phyloP scores from a whole-genome alignment of 1,140 invertebrate species.

The Meloidogyne hapla region DNA sequence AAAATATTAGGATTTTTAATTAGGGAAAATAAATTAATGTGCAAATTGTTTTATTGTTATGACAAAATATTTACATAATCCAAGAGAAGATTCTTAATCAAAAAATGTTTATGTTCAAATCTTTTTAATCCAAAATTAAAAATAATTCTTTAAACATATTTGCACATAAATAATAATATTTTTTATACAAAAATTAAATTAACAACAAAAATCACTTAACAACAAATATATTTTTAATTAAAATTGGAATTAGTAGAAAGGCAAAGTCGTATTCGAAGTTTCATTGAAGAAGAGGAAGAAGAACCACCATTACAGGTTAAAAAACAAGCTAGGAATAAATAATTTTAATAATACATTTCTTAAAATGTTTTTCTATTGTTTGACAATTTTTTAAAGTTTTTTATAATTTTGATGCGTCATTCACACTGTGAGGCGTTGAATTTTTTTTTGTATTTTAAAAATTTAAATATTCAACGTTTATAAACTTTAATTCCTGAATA shows the following conservation, averaged over 20 bases:
- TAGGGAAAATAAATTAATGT: not conserved
- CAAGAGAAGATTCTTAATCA: too few species aligned
- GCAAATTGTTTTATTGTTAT: not conserved
- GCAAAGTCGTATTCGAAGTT: not conserved
- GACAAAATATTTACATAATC: too few species aligned
- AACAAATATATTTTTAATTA: not conserved
- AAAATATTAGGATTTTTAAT: not conserved
- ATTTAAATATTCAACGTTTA: too few species aligned
- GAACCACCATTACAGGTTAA: not conserved
- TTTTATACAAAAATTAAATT: not conserved
- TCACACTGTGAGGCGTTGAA: too few species aligned
- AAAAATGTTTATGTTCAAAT: too few species aligned
- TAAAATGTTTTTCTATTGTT: too few species aligned
- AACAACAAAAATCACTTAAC: not conserved
- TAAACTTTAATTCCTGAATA: too few species aligned
- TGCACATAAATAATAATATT: not conserved
- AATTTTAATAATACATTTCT: not conserved
- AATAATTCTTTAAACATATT: not conserved
- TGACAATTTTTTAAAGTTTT: too few species aligned
- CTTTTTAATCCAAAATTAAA: not conserved
- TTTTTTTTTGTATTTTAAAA: too few species aligned
- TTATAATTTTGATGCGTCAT: too few species aligned
- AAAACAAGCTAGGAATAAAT: not conserved
- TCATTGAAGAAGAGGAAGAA: not conserved
- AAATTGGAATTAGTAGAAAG: not conserved